These are phyloP conservation scores for Nomada lathburiana DNA, from an alignment of 2,888 invertebrate species.

Conservation along the genomic window DNA sequence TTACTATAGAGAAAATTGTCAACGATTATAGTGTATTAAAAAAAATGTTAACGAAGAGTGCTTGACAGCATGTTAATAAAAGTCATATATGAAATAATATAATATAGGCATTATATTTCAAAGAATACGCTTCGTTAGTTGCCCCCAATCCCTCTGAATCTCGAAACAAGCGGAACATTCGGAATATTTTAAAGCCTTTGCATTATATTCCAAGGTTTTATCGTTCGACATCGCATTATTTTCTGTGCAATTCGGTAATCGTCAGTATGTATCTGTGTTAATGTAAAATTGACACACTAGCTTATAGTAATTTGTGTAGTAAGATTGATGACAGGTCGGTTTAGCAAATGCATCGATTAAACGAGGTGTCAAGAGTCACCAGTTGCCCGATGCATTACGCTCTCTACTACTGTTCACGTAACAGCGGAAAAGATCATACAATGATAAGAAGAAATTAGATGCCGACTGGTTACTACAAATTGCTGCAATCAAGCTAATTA, in stretches of 20 bases:
- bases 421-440: constrained; percentile 3
- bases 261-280: background rate
- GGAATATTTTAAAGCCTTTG: background rate
- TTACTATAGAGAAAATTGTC: no score
- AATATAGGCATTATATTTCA: no score
- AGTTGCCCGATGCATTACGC: constrained; percentile 9
- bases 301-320: no score
- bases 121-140: background rate
- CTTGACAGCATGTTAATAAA: no score
- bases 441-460: constrained; percentile 25
- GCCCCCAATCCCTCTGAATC: background rate
- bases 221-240: background rate
- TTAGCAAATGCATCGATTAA: background rate
- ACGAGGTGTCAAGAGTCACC: background rate
- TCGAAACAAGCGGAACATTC: background rate
- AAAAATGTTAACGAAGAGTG: background rate
- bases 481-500: constrained; percentile 21
- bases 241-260: background rate
- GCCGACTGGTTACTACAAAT: constrained; percentile 3
- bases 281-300: no score
- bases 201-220: background rate
- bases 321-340: background rate
- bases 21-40: no score
- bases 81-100: no score
- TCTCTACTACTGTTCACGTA: constrained; percentile 24